A percentile compares a stretch with the other conserved stretches of the same genome.
phyloP scores from a whole-genome alignment of 2,113 vertebrate genomes.

The Egretta garzetta region DNA sequence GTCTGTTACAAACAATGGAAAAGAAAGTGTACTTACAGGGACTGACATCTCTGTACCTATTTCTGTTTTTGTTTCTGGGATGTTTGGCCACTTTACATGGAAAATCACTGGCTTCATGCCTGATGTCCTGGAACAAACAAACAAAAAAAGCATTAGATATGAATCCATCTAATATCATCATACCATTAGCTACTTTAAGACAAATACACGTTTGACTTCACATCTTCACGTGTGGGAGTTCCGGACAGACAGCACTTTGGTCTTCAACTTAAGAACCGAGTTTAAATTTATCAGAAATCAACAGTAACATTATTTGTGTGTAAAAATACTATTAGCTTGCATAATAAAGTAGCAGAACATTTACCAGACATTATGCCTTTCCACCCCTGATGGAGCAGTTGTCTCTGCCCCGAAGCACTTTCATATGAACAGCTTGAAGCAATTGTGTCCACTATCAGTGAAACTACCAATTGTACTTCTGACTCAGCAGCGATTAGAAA shows the following conservation, averaged over 20 bases:
- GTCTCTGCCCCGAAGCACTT: background rate
- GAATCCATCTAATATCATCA: background rate
- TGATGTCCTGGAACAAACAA: constrained; percentile 85
- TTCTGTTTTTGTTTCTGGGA: constrained; percentile 94
- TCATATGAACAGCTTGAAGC: background rate
- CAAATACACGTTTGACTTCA: background rate
- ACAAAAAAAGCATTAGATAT: background rate
- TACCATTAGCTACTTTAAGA: background rate
- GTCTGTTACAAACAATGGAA: background rate
- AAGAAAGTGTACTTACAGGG: constrained; percentile 87
- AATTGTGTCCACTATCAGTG: background rate
- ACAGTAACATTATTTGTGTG: background rate
- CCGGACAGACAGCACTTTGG: background rate
- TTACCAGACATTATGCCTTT: background rate
- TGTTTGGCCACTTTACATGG: constrained; percentile 94
- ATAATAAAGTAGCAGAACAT: background rate
- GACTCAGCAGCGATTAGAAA: background rate
- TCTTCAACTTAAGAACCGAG: background rate
- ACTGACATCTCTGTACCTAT: constrained; percentile 98
- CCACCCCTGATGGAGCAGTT: background rate
- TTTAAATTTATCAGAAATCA: background rate
- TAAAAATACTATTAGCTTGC: background rate
- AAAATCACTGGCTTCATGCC: constrained; percentile 93
- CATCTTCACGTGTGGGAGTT: background rate
- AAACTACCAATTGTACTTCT: background rate